These are phyloP conservation scores for Periophthalmus modestus DNA, from an alignment of 2,113 vertebrate genomes.

Conservation along the genomic window DNA sequence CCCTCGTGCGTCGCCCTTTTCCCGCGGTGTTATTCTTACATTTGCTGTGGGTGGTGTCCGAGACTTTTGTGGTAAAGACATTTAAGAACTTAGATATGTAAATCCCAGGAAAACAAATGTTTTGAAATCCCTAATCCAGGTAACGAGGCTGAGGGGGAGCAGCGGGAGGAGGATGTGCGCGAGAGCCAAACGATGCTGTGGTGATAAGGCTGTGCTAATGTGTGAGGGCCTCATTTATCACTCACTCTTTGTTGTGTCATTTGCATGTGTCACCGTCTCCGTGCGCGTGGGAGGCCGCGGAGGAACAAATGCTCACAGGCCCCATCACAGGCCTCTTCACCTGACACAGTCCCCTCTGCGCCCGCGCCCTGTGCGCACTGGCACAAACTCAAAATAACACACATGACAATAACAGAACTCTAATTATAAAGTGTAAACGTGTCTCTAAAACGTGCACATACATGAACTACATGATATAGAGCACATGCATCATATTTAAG, in stretches of 20 bases:
- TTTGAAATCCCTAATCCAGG: neutral
- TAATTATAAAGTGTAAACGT: too few species aligned
- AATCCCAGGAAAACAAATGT: neutral
- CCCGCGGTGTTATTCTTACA: neutral
- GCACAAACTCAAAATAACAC: too few species aligned
- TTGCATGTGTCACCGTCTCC: slow-evolving; percentile 42
- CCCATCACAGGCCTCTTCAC: slow-evolving; percentile 7
- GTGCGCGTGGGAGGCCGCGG: neutral
- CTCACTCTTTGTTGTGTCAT: slow-evolving; percentile 35
- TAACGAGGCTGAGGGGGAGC: neutral
- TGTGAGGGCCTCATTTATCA: slow-evolving; percentile 14
- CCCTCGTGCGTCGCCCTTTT: neutral
- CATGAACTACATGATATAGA: too few species aligned
- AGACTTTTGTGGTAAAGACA: neutral
- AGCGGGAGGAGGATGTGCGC: neutral
- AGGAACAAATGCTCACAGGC: slow-evolving; percentile 17
- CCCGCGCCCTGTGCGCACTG: too few species aligned
- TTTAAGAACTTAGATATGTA: neutral
- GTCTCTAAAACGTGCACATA: too few species aligned
- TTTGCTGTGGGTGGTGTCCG: neutral
- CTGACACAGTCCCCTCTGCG: slow-evolving; percentile 2
- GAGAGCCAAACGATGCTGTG: neutral
- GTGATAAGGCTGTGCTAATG: neutral
- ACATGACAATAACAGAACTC: too few species aligned
- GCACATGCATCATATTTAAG: too few species aligned